phyloP scores from a whole-genome alignment of 2,797 vertebrate species.

The Platyrinchus mystaceus region DNA sequence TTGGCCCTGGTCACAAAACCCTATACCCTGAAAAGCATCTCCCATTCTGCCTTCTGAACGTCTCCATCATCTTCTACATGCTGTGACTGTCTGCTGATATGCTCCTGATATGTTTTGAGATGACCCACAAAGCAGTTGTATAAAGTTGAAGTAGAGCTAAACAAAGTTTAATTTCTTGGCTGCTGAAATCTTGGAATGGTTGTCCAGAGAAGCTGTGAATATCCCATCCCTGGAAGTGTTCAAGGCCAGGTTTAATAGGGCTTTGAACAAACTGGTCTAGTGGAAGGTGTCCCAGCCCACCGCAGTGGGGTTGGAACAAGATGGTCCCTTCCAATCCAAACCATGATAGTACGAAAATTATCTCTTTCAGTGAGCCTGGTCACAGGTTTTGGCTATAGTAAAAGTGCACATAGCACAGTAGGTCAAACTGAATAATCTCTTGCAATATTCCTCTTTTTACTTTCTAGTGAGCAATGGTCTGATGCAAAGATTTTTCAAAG shows the following conservation, averaged over 20 bases:
- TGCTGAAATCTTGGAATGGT: background rate
- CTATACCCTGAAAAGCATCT: background rate
- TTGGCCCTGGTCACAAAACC: background rate
- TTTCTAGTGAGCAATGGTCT: background rate
- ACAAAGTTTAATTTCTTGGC: background rate
- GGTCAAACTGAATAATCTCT: background rate
- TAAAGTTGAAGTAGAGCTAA: background rate
- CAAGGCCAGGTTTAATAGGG: background rate
- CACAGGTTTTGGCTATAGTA: background rate
- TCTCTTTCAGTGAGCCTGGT: accelerated
- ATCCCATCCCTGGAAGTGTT: background rate
- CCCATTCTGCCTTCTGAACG: background rate
- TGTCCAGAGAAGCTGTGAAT: background rate
- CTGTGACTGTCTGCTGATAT: background rate
- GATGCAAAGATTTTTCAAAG: background rate
- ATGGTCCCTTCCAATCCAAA: background rate
- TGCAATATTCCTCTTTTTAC: background rate
- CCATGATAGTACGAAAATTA: background rate
- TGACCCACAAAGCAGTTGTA: background rate
- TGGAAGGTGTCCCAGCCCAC: background rate
- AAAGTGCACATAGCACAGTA: background rate
- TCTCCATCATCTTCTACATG: background rate
- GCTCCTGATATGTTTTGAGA: background rate
- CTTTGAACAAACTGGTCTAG: background rate
- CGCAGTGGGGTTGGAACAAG: background rate